phyloP scores from a whole-genome alignment of 2,888 invertebrate genomes.

The Minunthozetes semirufus region DNA sequence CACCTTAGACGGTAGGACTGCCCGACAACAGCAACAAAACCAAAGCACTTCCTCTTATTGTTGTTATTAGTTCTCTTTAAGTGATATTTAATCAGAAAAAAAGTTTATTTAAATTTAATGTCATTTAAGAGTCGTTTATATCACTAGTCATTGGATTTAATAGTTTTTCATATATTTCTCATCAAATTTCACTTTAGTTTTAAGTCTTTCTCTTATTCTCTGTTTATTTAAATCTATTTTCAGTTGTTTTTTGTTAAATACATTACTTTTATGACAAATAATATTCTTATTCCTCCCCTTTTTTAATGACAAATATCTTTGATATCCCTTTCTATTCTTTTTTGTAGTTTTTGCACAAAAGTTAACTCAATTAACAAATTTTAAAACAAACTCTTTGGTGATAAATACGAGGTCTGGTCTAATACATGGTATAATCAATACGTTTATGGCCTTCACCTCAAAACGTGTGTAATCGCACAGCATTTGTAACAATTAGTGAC shows the following conservation, averaged over 20 bases:
- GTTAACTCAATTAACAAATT: neutral
- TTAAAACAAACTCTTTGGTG: too few species aligned
- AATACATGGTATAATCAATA: too few species aligned
- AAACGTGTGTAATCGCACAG: too few species aligned
- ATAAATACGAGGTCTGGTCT: too few species aligned
- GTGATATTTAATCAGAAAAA: neutral
- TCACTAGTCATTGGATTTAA: neutral
- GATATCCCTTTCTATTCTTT: neutral
- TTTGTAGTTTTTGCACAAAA: neutral
- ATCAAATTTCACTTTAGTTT: neutral
- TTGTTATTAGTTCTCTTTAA: slow-evolving; percentile 10
- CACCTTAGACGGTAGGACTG: neutral
- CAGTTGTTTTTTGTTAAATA: neutral
- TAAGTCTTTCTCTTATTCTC: neutral
- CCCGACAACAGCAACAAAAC: neutral
- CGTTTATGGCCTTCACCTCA: too few species aligned
- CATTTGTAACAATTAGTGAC: too few species aligned
- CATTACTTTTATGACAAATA: neutral
- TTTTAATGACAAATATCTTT: neutral
- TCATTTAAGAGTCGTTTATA: neutral
- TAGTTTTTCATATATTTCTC: neutral
- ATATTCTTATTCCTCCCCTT: neutral
- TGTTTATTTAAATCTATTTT: neutral
- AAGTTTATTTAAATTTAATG: neutral
- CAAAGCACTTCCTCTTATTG: neutral